These are phyloP conservation scores for Sminthurinus signatus DNA, from an alignment of 1,140 invertebrate species.

Conservation along the genomic window DNA sequence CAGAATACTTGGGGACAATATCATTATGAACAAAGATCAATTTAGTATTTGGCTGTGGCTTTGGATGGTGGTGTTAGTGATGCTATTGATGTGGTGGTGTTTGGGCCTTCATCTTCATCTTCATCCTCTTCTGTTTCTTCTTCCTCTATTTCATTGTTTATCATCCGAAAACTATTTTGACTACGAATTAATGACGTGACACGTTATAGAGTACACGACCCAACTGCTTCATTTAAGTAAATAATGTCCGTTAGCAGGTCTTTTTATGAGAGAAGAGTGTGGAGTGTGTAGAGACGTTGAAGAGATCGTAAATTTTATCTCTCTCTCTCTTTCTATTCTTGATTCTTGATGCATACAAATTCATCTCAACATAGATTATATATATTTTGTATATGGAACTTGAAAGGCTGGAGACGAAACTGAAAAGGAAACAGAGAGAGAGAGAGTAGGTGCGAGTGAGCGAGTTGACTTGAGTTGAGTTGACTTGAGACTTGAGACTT, in stretches of 20 bases:
- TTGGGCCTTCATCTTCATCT: too few species aligned
- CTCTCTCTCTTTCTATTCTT: neutral
- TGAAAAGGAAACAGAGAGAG: neutral
- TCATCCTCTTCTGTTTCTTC: too few species aligned
- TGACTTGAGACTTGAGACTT: neutral
- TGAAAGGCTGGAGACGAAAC: neutral
- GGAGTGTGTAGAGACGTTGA: neutral
- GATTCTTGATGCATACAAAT: too few species aligned
- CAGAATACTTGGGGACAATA: too few species aligned
- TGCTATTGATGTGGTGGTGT: too few species aligned
- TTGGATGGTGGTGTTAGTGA: too few species aligned
- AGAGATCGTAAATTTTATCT: slow-evolving; percentile 12
- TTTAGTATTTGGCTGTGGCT: too few species aligned
- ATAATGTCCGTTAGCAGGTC: slow-evolving; percentile 7
- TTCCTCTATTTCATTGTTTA: neutral
- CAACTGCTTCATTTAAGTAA: slow-evolving; percentile 15
- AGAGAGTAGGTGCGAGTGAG: neutral
- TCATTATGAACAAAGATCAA: too few species aligned
- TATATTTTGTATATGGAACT: neutral
- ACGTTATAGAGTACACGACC: neutral
- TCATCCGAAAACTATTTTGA: slow-evolving; percentile 7
- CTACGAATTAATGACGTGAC: slow-evolving; percentile 15
- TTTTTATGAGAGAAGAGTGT: slow-evolving; percentile 10
- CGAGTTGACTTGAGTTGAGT: neutral
- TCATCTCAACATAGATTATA: too few species aligned